phyloP scores from a whole-genome alignment of 2,888 invertebrate genomes.

The Flexamia atlantica region DNA sequence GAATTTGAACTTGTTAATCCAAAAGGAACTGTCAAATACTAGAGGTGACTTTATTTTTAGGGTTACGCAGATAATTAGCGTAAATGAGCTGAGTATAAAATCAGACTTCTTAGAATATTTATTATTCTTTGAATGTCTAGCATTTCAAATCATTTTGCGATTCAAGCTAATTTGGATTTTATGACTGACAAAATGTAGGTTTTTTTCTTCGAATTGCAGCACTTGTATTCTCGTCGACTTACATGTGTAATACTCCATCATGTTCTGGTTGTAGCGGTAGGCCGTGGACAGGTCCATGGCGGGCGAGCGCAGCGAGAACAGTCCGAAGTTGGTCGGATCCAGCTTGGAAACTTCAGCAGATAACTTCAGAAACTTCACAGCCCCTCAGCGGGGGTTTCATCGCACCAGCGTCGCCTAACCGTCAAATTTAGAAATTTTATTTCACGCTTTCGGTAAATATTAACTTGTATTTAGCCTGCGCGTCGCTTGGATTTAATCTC shows the following conservation, averaged over 20 bases:
- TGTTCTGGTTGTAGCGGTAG: slow-evolving; percentile 97
- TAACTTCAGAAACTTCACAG: slow-evolving; percentile 1
- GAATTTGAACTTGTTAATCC: too few relatives aligned
- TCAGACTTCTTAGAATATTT: too few relatives aligned
- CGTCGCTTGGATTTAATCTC: too few relatives aligned
- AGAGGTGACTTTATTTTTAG: too few relatives aligned
- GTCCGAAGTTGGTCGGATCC: slow-evolving; percentile 72
- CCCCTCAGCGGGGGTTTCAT: slow-evolving; percentile 8
- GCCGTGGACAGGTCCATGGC: slow-evolving; percentile 96
- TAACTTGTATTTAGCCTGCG: background rate
- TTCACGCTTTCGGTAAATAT: background rate
- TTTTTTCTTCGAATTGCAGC: background rate
- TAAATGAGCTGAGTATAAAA: too few relatives aligned
- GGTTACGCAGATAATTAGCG: too few relatives aligned
- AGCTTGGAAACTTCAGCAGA: slow-evolving; percentile 67
- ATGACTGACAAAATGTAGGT: slow-evolving; percentile 10
- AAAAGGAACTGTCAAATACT: too few relatives aligned
- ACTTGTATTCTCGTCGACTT: slow-evolving; percentile 75
- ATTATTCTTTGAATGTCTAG: too few relatives aligned
- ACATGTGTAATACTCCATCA: slow-evolving; percentile 99
- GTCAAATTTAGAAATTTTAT: background rate
- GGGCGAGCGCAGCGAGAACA: slow-evolving; percentile 72
- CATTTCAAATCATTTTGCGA: too few relatives aligned
- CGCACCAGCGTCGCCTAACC: background rate
- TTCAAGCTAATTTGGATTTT: background rate